Evolutionary conservation across 2,113 vertebrate genomes (phyloP).

Genomic region (Anseranas semipalmata): DNA sequence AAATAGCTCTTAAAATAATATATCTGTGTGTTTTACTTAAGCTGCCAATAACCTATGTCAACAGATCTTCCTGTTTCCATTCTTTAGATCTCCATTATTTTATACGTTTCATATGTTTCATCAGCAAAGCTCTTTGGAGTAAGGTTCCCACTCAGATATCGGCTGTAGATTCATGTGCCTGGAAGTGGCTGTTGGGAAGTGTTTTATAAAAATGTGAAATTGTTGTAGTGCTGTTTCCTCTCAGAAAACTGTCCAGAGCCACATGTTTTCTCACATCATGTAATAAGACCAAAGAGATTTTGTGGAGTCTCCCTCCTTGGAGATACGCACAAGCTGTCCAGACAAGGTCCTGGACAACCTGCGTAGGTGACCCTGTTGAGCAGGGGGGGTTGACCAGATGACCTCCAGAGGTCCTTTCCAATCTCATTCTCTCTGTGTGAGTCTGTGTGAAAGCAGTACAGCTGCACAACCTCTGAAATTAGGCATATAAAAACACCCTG

Average conservation of each 20-base stretch:
- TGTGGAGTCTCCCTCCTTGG: not conserved
- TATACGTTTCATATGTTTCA: not conserved
- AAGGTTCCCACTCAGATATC: not conserved
- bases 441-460: not conserved
- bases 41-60: not conserved
- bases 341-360: not conserved
- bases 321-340: not conserved
- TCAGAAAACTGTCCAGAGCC: not conserved
- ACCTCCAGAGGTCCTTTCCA: not conserved
- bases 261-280: not conserved
- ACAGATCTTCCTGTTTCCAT: not conserved
- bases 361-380: not conserved
- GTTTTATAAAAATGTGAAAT: not conserved
- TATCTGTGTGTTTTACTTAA: not conserved
- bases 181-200: not conserved
- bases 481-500: not conserved
- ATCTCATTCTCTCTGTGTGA: not conserved
- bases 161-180: not conserved
- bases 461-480: not conserved
- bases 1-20: not conserved
- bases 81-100: not conserved
- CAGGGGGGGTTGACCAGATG: not conserved
- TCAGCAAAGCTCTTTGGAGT: not conserved
- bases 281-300: not conserved
- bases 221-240: not conserved